Evolutionary conservation across 1,140 invertebrate species (phyloP).

Genomic region (Mylabris phalerata): DNA sequence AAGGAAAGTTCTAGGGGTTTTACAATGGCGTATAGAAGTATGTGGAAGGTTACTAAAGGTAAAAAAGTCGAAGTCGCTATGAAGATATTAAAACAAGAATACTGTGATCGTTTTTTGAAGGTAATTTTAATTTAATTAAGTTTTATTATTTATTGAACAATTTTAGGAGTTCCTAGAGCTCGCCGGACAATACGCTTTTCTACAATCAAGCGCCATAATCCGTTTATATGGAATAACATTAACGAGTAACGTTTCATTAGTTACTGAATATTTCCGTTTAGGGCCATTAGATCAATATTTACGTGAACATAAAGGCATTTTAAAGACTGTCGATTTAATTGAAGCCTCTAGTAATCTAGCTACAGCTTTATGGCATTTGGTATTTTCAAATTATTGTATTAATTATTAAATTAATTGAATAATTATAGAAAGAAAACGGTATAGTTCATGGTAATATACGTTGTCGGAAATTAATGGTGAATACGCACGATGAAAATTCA

Average conservation of each 20-base stretch:
- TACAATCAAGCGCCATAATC: constrained; percentile 66
- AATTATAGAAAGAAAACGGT: constrained; percentile 62
- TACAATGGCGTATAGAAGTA: constrained; percentile 56
- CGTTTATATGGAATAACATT: constrained; percentile 71
- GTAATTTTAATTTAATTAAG: constrained; percentile 35
- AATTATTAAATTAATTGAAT: constrained; percentile 14
- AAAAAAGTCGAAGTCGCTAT: constrained; percentile 68
- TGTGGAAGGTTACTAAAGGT: constrained; percentile 60
- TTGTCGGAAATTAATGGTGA: constrained; percentile 74
- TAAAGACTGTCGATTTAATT: constrained; percentile 66
- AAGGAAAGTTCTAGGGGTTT: constrained; percentile 53
- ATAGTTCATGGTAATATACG: constrained; percentile 80
- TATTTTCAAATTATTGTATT: constrained; percentile 35
- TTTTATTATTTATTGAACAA: too few relatives aligned
- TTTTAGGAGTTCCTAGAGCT: constrained; percentile 67
- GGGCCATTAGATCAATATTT: constrained; percentile 75
- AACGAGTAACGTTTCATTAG: constrained; percentile 62
- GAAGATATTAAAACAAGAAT: constrained; percentile 64
- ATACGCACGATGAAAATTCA: constrained; percentile 54
- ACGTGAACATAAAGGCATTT: constrained; percentile 43
- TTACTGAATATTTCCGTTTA: constrained; percentile 70
- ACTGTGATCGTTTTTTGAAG: constrained; percentile 49
- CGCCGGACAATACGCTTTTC: constrained; percentile 64
- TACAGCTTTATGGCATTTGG: constrained; percentile 72
- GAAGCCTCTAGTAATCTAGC: constrained; percentile 70